Evolutionary conservation across 2,797 vertebrate genomes (phyloP).

Genomic region (Siniperca obscura): DNA sequence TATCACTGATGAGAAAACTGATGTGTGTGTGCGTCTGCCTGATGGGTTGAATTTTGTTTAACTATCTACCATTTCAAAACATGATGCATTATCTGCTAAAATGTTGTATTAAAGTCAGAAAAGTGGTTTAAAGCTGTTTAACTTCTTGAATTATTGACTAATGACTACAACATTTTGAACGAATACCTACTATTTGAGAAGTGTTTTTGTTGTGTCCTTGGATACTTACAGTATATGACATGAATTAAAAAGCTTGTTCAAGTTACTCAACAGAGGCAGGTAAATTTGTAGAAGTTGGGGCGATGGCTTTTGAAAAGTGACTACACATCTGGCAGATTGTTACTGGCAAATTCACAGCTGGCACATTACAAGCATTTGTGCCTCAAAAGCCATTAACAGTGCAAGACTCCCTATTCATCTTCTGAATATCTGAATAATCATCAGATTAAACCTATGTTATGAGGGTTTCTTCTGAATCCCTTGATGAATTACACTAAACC

Average conservation of each 20-base stretch:
- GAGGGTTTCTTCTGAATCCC: neutral
- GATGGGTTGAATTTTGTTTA: neutral
- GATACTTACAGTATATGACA: neutral
- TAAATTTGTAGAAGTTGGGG: neutral
- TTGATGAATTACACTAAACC: neutral
- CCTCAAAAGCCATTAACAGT: conserved; percentile 39
- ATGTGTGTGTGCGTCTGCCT: conserved; percentile 8
- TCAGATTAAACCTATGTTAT: neutral
- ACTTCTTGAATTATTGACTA: neutral
- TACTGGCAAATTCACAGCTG: conserved; percentile 32
- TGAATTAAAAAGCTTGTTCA: conserved; percentile 11
- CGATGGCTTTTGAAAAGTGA: conserved; percentile 19
- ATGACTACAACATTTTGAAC: neutral
- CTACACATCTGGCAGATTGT: conserved; percentile 11
- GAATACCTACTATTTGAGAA: neutral
- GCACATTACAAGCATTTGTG: conserved; percentile 27
- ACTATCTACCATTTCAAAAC: neutral
- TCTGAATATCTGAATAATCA: conserved; percentile 38
- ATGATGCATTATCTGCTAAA: neutral
- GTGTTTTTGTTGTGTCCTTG: neutral
- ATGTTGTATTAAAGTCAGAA: neutral
- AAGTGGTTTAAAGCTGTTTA: neutral
- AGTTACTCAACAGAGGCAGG: neutral
- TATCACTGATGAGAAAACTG: conserved; percentile 18
- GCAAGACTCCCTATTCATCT: conserved; percentile 26